Conservation (phyloP, 2,888 invertebrate genomes). For the Beris morrisii region DNA sequence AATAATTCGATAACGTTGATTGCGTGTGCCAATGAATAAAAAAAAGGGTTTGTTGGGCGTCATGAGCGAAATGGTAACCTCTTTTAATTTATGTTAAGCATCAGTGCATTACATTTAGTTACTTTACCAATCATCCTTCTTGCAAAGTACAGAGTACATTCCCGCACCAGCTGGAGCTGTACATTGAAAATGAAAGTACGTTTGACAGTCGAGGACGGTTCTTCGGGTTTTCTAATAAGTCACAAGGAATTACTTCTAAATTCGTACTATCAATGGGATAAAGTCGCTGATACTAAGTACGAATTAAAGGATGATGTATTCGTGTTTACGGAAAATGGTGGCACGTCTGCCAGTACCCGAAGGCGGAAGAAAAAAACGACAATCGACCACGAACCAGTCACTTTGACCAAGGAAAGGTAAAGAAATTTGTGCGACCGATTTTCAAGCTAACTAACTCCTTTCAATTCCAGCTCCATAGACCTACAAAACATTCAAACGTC, state of each 20-base stretch:
- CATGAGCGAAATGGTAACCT: no score
- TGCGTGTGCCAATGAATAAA: no score
- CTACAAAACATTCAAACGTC: not conserved
- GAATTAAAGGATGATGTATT: slow-evolving; percentile 12
- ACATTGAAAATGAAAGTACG: no score
- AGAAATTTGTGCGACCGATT: not conserved
- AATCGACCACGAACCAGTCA: not conserved
- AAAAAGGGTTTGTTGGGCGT: no score
- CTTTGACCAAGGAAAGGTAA: not conserved
- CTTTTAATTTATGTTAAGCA: no score
- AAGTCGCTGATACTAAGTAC: not conserved
- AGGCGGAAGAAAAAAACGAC: not conserved
- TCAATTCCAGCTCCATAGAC: not conserved
- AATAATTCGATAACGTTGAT: no score
- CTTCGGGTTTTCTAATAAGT: slow-evolving; percentile 11
- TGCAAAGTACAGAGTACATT: no score
- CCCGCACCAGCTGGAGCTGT: no score
- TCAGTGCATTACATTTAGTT: no score
- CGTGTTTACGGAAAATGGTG: slow-evolving; percentile 11
- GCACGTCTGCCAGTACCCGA: not conserved
- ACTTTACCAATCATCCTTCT: no score
- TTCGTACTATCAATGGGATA: not conserved
- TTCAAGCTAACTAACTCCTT: not conserved
- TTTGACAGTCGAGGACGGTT: no score
- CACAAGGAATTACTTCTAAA: not conserved